Evolutionary conservation across 2,113 vertebrate species (phyloP), one percentile per base, ranked within the genome.

Genomic region (Cyanoderma ruficeps): DNA sequence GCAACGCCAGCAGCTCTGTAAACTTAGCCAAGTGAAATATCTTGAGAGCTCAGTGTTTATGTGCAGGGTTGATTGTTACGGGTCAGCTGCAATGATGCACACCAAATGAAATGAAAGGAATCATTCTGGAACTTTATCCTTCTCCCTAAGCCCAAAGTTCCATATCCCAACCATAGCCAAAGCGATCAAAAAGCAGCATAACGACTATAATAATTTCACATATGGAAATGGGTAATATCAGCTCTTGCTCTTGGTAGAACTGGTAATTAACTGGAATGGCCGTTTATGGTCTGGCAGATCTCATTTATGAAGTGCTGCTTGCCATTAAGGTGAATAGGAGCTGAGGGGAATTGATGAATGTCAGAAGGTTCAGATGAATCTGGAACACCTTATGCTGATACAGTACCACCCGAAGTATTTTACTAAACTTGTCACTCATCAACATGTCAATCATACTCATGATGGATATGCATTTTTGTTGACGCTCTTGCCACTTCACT

Each of bases 161-260:
- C 2, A 3, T 46, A 82, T 17, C 7, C 25, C 28, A 65, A 5
- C 21, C 0, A 0, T 20, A 69, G 27, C 11, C 12, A 35, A 72
- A 56, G 47, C 5, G n/a, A 27, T 39, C 35, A 65, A 77, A 82
- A 65, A 13, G 1, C 39, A 75, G 8, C 8, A 20, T 46, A 65
- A 49, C 4, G 80, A 33, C 15, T 49, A 6, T 17, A 33, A n/a
- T 61, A 4, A 42, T 67, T 84, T 94, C 24, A 44, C 9, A 4
- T 39, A 23, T 19, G 13, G 59, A 39, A 39, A 14, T 61, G 72
- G 21, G 7, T 49, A 59, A 28, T 46, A 30, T 12, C 28, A 46
- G 2, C 59, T 65, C 19, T 33, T 70, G 14, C 16, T 65, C 23
- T 59, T 63, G 30, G 14, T 61, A 42, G 63, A n/a, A n/a, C 5